Evolutionary conservation across 2,888 invertebrate species (phyloP).

Genomic region (Aleiodes testaceus): DNA sequence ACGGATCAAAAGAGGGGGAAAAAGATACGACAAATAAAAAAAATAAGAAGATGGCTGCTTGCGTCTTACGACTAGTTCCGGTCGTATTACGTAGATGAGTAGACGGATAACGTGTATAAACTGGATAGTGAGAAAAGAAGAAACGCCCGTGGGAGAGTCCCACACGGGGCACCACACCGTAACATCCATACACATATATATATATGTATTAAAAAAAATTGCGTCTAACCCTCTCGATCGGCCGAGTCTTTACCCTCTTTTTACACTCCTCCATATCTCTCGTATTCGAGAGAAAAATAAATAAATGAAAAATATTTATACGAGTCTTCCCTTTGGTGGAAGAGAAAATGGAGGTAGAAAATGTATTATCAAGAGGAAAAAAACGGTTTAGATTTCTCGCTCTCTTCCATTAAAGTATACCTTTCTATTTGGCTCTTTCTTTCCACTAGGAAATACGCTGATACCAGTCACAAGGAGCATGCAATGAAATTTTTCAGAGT

Average conservation of each 20-base stretch:
- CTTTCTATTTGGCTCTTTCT: not conserved
- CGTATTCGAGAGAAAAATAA: not conserved
- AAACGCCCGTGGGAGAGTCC: slow-evolving; percentile 68
- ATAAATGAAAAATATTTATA: too few species aligned
- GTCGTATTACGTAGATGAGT: slow-evolving; percentile 53
- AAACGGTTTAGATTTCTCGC: too few species aligned
- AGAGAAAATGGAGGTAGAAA: slow-evolving; percentile 34
- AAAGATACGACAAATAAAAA: slow-evolving; percentile 11
- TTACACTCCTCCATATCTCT: not conserved
- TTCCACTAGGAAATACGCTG: too few species aligned
- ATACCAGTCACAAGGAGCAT: too few species aligned
- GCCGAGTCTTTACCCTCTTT: slow-evolving; percentile 4
- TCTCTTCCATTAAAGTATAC: too few species aligned
- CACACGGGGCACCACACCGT: slow-evolving; percentile 70
- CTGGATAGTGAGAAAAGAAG: slow-evolving; percentile 42
- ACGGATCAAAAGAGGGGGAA: slow-evolving; percentile 36
- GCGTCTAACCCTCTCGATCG: slow-evolving; percentile 8
- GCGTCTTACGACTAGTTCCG: slow-evolving; percentile 40
- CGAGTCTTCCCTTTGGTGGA: too few species aligned
- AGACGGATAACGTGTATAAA: slow-evolving; percentile 50
- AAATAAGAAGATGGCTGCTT: slow-evolving; percentile 7
- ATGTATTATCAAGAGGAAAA: slow-evolving; percentile 28
- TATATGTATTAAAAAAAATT: not conserved
- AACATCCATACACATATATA: slow-evolving; percentile 53
- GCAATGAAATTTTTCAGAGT: too few species aligned